Conservation (phyloP, 2,888 invertebrate genomes). For the Herminia tarsipennalis region DNA sequence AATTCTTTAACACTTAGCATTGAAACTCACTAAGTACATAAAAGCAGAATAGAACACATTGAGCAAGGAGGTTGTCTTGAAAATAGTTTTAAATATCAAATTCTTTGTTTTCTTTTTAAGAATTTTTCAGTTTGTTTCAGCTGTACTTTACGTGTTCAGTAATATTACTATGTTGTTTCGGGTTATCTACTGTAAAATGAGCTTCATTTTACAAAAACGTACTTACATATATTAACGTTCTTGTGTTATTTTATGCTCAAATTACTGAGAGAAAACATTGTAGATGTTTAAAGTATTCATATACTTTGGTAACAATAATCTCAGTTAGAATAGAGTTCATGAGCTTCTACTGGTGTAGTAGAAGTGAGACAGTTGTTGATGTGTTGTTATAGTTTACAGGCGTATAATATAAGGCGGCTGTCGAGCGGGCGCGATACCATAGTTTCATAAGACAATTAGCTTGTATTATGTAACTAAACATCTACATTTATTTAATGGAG, state of each 20-base stretch:
- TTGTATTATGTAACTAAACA: no score
- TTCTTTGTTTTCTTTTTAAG: constrained; percentile 7
- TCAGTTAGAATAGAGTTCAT: no score
- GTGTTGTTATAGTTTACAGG: no score
- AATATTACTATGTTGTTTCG: constrained; percentile 6
- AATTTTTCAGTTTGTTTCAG: constrained; percentile 13
- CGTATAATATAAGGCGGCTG: no score
- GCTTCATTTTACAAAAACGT: constrained; percentile 18
- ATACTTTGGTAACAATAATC: no score
- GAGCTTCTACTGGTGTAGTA: no score
- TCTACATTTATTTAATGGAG: no score
- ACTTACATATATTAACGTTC: constrained; percentile 12
- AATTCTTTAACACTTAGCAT: constrained; percentile 21
- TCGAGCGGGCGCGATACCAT: no score
- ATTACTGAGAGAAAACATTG: constrained; percentile 6
- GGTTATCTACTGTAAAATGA: constrained; percentile 17
- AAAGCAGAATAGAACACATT: constrained; percentile 2
- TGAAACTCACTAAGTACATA: constrained; percentile 9
- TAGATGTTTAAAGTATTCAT: no score
- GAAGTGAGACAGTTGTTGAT: no score
- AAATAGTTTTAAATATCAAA: constrained; percentile 21
- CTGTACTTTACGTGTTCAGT: constrained; percentile 4
- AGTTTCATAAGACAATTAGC: no score
- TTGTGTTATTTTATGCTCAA: constrained; percentile 17
- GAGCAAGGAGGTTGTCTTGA: constrained; percentile 10